Conservation (phyloP, 2,888 invertebrate species). For the Melitaea athalia region DNA sequence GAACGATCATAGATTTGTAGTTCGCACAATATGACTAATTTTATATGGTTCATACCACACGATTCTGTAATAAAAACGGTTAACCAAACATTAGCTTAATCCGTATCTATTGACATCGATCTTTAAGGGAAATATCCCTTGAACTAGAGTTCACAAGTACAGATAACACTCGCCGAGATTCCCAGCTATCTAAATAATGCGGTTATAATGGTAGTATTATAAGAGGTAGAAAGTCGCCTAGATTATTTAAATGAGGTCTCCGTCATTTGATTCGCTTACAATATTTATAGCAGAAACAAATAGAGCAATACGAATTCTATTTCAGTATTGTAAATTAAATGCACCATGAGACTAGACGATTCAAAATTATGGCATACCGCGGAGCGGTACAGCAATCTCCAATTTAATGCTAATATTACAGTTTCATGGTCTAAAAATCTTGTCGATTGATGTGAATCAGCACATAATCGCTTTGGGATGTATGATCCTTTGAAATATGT, state of each 20-base stretch:
- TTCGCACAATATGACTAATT: constrained; percentile 12
- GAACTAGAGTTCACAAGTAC: constrained; percentile 24
- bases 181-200: constrained; percentile 66
- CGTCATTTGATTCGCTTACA: constrained; percentile 42
- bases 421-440: constrained; percentile 60
- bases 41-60: constrained; percentile 7
- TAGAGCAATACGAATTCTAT: constrained; percentile 34
- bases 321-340: constrained; percentile 29
- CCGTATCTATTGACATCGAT: neutral
- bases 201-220: constrained; percentile 69
- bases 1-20: constrained; percentile 27
- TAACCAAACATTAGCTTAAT: constrained; percentile 3
- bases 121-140: constrained; percentile 6
- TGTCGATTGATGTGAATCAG: constrained; percentile 39
- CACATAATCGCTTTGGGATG: constrained; percentile 14
- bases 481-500: neutral
- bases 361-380: constrained; percentile 33
- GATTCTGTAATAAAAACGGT: neutral
- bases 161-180: constrained; percentile 54
- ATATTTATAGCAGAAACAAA: constrained; percentile 32
- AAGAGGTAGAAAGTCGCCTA: constrained; percentile 63
- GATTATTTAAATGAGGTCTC: constrained; percentile 59
- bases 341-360: constrained; percentile 26
- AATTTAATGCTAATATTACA: constrained; percentile 55
- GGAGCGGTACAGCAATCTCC: constrained; percentile 41